Percentiles rank a stretch among this genome's conserved stretches.
phyloP scores from a whole-genome alignment of 1,140 invertebrate genomes.

The Heliothis subflexa region DNA sequence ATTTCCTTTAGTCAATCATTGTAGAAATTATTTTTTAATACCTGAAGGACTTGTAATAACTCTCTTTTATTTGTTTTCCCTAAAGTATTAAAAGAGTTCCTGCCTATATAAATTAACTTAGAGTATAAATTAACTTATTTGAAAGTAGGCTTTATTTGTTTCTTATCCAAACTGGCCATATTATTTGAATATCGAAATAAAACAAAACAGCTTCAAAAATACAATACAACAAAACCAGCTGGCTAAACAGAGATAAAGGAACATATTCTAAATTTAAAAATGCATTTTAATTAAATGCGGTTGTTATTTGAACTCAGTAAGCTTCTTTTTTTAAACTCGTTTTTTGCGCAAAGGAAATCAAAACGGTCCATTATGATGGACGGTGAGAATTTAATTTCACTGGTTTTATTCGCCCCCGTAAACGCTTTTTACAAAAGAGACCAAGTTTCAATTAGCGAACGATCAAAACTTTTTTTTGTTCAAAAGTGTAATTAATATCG shows the following conservation, averaged over 20 bases:
- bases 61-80: no score
- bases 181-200: no score
- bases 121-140: no score
- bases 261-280: neutral
- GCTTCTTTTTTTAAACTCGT: neutral
- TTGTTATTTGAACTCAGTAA: neutral
- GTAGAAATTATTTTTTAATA: no score
- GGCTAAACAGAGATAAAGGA: neutral
- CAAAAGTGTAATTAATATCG: conserved; percentile 7
- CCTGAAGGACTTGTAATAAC: no score
- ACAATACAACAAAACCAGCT: neutral
- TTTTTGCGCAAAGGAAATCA: conserved; percentile 13
- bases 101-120: neutral
- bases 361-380: conserved; percentile 2
- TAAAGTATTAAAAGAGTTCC: neutral
- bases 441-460: conserved; percentile 9
- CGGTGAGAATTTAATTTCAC: conserved; percentile 23
- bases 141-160: no score
- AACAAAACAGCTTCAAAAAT: neutral
- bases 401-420: neutral
- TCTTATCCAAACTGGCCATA: no score
- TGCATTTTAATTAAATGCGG: conserved; percentile 8
- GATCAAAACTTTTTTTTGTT: neutral
- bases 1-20: neutral
- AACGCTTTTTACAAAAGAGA: conserved; percentile 16